Base-by-base conservation (phyloP, 2,888 invertebrate species). In the Willowsia nigromaculata region DNA sequence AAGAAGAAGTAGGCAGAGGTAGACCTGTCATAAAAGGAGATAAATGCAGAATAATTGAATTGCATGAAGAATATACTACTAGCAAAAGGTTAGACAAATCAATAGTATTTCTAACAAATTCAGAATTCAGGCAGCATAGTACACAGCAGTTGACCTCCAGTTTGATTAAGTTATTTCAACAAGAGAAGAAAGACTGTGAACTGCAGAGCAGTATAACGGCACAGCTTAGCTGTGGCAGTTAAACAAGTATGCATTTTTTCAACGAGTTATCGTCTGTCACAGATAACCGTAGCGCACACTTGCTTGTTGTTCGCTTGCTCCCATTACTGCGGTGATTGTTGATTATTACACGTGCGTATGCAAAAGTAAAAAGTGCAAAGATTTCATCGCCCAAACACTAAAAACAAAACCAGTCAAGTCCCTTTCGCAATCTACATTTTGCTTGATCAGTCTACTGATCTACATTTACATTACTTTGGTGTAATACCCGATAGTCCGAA, bases 1-100 rank as follows among this genome's bases (percentile, higher is more conserved):
- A 37, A 65, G n/a, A 37, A 65, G n/a, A 68, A 68, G 9, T 68
- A 68, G 68, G 68, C 68, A 40, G 68, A 68, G 68, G 68, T 68
- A 40, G 68, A 68, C 68, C 7, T 37, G 68, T 37, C 37, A 22
- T 59, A 40, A 37, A 62, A 62, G 15, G 3, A 30, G 1, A n/a
- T n/a, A n/a, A n/a, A n/a, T n/a, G n/a, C n/a, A n/a, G 7, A 33
- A 33, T 62, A 18, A 4, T 27, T 27, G 30, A 5, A 62, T 59
- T 1, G 68, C 5, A 68, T 30, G 30, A 65, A 62, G n/a, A 68
- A 37, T 40, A 68, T 62, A 6, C 5, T 27, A n/a, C n/a, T n/a
- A n/a, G 62, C 62, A 37, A 37, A 40, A 65, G 3, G 30, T 7
- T 33, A n/a, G 33, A 33, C 62, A 37, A 68, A 68, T 68, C 68